phyloP scores from a whole-genome alignment of 2,888 invertebrate genomes.

The Hedychridium roseum region DNA sequence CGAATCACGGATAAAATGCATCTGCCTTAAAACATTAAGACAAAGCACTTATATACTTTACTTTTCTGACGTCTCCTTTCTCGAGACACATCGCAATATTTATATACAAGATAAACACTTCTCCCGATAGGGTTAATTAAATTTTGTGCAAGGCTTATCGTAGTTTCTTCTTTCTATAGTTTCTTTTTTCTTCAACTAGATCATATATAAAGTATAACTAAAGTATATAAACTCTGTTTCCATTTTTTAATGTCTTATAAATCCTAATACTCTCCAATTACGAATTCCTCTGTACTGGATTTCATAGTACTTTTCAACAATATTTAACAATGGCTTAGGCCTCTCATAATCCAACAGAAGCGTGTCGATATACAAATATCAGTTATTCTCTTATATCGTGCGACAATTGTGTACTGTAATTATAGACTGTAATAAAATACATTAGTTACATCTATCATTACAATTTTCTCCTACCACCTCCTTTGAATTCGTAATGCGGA shows the following conservation, averaged over 20 bases:
- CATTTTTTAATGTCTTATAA: conserved; percentile 53
- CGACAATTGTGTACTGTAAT: conserved; percentile 19
- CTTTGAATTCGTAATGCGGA: conserved; percentile 28
- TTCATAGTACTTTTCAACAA: conserved; percentile 53
- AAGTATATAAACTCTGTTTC: conserved; percentile 60
- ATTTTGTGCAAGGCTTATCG: conserved; percentile 55
- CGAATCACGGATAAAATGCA: conserved; percentile 44
- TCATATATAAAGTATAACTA: conserved; percentile 56
- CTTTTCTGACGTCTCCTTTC: conserved; percentile 38
- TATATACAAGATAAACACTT: conserved; percentile 47
- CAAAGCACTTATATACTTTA: conserved; percentile 46
- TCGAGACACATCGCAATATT: conserved; percentile 39
- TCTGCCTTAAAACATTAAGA: conserved; percentile 40
- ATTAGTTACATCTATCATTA: conserved; percentile 16
- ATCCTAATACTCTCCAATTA: conserved; percentile 56
- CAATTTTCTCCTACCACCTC: conserved; percentile 8
- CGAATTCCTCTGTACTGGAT: conserved; percentile 42
- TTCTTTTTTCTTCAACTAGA: conserved; percentile 31
- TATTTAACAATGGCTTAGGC: conserved; percentile 60
- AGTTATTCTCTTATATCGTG: conserved; percentile 34
- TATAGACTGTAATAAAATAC: conserved; percentile 35
- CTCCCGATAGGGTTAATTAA: conserved; percentile 45
- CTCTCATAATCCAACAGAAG: conserved; percentile 44
- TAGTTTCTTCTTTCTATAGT: conserved; percentile 41
- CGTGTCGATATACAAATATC: conserved; percentile 50